Conservation (phyloP, 2,888 invertebrate species). For the Agrilus mali region DNA sequence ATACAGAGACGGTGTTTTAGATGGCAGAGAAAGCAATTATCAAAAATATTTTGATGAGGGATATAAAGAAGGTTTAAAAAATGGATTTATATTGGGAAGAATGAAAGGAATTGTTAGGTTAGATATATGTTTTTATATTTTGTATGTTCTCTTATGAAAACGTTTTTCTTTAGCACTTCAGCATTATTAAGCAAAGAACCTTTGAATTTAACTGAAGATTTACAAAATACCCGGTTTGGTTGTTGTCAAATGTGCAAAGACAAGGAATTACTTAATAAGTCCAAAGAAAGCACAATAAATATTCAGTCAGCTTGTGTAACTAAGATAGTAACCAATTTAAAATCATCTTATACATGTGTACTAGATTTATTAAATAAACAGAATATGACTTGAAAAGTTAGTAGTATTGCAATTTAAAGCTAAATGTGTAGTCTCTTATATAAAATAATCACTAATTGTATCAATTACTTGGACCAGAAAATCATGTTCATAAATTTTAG, state of each 20-base stretch:
- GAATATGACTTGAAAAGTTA: no score
- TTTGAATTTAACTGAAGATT: slow-evolving; percentile 2
- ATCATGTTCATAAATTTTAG: no score
- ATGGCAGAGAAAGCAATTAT: slow-evolving; percentile 48
- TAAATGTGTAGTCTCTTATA: no score
- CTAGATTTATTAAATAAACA: no score
- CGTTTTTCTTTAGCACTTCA: background rate
- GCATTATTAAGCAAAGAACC: background rate
- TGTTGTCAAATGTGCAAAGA: slow-evolving; percentile 19
- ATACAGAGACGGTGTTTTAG: slow-evolving; percentile 53
- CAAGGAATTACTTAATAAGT: slow-evolving; percentile 9
- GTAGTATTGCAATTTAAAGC: no score
- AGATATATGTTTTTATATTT: background rate
- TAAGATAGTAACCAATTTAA: background rate
- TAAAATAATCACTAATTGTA: no score
- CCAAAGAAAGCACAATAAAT: slow-evolving; percentile 19
- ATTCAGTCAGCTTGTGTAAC: slow-evolving; percentile 23
- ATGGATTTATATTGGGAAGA: slow-evolving; percentile 45
- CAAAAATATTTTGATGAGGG: slow-evolving; percentile 60
- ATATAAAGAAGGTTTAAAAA: slow-evolving; percentile 50
- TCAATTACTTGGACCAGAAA: no score
- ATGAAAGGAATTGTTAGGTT: slow-evolving; percentile 31
- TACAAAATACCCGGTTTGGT: slow-evolving; percentile 12
- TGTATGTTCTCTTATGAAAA: background rate
- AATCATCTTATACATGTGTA: no score